These are phyloP conservation scores for Rallus crepitans DNA, from an alignment of 2,797 vertebrate species.

Conservation along the genomic window DNA sequence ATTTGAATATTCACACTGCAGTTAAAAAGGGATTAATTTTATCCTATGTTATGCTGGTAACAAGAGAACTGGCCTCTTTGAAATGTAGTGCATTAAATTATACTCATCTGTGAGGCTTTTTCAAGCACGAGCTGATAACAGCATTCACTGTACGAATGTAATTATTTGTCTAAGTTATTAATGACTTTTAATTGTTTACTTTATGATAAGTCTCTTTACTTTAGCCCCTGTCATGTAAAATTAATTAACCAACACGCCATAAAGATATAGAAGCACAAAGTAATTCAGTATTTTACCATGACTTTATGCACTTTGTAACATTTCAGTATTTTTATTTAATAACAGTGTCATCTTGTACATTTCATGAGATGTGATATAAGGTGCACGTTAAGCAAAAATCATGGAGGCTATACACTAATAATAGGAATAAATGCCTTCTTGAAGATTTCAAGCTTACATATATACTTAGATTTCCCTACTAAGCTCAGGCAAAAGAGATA, in stretches of 20 bases:
- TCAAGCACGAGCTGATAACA: constrained; percentile 81
- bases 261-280: constrained; percentile 18
- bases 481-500: not conserved
- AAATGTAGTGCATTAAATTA: constrained; percentile 87
- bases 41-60: constrained; percentile 84
- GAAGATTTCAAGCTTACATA: not conserved
- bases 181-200: constrained; percentile 70
- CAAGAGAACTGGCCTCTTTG: constrained; percentile 86
- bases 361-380: not conserved
- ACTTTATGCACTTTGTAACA: constrained; percentile 27
- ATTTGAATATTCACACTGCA: constrained; percentile 88
- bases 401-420: not conserved
- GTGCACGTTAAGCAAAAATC: not conserved
- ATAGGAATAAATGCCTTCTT: not conserved
- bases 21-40: constrained; percentile 84
- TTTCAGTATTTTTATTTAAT: constrained; percentile 23
- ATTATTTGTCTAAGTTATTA: constrained; percentile 72
- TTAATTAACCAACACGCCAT: constrained; percentile 41
- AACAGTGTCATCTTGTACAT: not conserved
- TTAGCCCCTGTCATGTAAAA: constrained; percentile 42
- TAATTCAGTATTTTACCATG: constrained; percentile 49
- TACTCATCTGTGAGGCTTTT: constrained; percentile 86
- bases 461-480: not conserved
- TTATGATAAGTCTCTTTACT: constrained; percentile 43
- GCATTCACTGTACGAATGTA: constrained; percentile 74